Percentiles rank a stretch among this genome's conserved stretches.
These are phyloP conservation scores for Chymomyza costata DNA, from an alignment of 1,140 invertebrate species.

Conservation along the genomic window DNA sequence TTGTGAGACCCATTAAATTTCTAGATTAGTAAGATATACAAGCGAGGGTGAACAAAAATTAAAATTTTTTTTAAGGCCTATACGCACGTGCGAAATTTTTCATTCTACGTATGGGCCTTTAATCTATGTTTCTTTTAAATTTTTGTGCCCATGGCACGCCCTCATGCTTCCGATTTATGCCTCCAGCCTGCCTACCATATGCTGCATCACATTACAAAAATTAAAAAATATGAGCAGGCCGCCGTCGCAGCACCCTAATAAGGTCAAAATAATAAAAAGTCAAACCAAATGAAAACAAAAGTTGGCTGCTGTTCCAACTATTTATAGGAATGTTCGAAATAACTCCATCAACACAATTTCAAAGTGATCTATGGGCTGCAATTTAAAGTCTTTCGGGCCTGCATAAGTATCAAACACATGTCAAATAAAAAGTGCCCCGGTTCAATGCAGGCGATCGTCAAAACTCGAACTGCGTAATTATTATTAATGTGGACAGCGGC, in stretches of 20 bases:
- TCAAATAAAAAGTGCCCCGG: constrained; percentile 16
- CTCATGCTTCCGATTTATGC: too few relatives aligned
- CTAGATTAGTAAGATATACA: too few relatives aligned
- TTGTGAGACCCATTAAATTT: too few relatives aligned
- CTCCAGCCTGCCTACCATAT: too few relatives aligned
- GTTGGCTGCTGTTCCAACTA: constrained; percentile 23
- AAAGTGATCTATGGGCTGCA: constrained; percentile 16
- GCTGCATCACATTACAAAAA: too few relatives aligned
- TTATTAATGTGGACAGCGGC: constrained; percentile 40
- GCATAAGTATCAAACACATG: constrained; percentile 54
- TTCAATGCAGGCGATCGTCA: not conserved
- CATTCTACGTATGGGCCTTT: too few relatives aligned
- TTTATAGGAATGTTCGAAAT: constrained; percentile 41
- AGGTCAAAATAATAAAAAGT: constrained; percentile 41
- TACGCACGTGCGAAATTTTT: too few relatives aligned
- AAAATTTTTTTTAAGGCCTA: too few relatives aligned
- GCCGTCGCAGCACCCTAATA: constrained; percentile 14
- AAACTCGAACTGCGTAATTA: constrained; percentile 45
- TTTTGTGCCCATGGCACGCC: too few relatives aligned
- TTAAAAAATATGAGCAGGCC: too few relatives aligned
- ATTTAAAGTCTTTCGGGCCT: constrained; percentile 15
- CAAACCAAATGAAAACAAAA: constrained; percentile 32
- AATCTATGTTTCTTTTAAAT: too few relatives aligned
- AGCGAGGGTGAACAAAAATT: too few relatives aligned
- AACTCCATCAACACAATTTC: constrained; percentile 38